phyloP scores from a whole-genome alignment of 2,888 invertebrate species.

The Nudaria mundana region DNA sequence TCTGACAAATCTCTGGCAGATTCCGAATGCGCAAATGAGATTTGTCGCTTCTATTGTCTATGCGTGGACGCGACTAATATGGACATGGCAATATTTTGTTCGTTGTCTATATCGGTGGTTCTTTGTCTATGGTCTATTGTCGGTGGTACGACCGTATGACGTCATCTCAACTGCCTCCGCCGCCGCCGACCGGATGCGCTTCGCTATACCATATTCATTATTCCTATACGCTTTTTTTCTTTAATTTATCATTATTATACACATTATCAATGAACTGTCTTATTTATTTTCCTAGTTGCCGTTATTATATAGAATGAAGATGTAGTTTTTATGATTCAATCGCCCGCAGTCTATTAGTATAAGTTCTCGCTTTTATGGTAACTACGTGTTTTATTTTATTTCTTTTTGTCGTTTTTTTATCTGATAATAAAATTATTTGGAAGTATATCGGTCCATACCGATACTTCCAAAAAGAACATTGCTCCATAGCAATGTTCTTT shows the following conservation, averaged over 20 bases:
- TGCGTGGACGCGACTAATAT: too few species aligned
- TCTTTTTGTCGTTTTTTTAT: constrained; percentile 47
- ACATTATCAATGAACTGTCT: constrained; percentile 59
- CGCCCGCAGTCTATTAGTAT: constrained; percentile 57
- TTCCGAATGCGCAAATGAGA: too few species aligned
- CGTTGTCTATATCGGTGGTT: too few species aligned
- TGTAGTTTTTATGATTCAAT: constrained; percentile 60
- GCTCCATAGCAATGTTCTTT: constrained; percentile 25
- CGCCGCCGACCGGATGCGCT: constrained; percentile 49
- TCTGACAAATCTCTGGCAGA: too few species aligned
- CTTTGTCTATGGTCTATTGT: constrained; percentile 9
- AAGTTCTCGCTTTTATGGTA: constrained; percentile 55
- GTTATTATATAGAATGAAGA: constrained; percentile 66
- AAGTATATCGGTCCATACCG: constrained; percentile 28
- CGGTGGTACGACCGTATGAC: constrained; percentile 9
- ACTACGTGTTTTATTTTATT: constrained; percentile 51
- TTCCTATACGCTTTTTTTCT: constrained; percentile 35
- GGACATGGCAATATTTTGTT: too few species aligned
- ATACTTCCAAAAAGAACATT: too few species aligned
- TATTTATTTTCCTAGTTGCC: constrained; percentile 64
- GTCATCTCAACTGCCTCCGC: constrained; percentile 17
- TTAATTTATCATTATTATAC: constrained; percentile 59
- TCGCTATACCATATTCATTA: constrained; percentile 47
- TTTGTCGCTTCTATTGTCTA: too few species aligned
- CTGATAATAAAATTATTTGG: constrained; percentile 46